Evolutionary conservation across 2,113 vertebrate genomes (phyloP), one percentile per base, ranked within the genome.

Genomic region (Bos indicus): DNA sequence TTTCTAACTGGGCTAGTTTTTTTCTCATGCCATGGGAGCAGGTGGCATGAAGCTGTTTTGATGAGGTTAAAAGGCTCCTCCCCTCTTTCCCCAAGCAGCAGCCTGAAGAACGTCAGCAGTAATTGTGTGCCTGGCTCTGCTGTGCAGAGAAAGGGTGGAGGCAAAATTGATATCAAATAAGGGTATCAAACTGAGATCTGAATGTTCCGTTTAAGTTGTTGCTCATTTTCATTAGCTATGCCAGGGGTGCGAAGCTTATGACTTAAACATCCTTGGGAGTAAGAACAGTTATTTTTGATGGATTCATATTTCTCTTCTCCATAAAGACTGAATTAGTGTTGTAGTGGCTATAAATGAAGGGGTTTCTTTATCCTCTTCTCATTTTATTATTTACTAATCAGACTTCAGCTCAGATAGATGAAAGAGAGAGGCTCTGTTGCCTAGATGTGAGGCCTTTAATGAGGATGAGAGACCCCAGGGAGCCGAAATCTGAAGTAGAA

Each of bases 41-140:
- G 99, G 99, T 99, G 99, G 99, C 98, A 98, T 98, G 98, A 99
- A 98, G 98, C 99, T 99, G 99, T 99, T 99, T 99, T 98, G 99
- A 99, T 98, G 98, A 99, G 98, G 98, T 98, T 98, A 98, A 98
- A 98, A 98, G 97, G 98, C 98, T 99, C 99, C 99, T 99, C 99
- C 99, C 98, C 97, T 97, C 98, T 78, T 92, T 98, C 98, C 98
- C 98, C 97, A 90, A 99, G 98, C 99, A 99, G 98, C 98, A 97
- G 98, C 83, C 98, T 97, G 52, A 98, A 98, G 97, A 98, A 98
- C 99, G 98, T 99, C 99, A 99, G 99, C 98, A 98, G 98, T 98
- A 98, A 99, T 98, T 99, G 98, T 99, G 98, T 98, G 98, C 98
- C 96, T 98, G 97, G 98, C 98, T 98, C 94, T 95, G 98, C 98